Evolutionary conservation across 2,888 invertebrate species (phyloP), one percentile per base, ranked within the genome.

Genomic region (Apeira syringaria): DNA sequence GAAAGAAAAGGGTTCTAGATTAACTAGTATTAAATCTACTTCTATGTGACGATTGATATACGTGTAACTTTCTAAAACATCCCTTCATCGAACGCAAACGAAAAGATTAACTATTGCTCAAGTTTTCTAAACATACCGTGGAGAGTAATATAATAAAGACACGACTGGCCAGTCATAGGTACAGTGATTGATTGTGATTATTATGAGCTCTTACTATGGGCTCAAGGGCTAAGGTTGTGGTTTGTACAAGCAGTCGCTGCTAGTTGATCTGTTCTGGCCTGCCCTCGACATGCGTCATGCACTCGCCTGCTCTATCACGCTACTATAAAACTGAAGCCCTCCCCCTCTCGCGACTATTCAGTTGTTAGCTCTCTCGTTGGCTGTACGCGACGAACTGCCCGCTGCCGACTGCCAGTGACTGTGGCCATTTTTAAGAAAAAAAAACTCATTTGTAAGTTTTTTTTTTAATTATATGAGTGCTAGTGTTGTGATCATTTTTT

Each of bases 271-370:
- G 15, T 29, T 26, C 15, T 15, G 3, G 15, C 15, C 48, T 60
- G 71, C 59, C 61, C 43, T 64, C 59, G 62, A 48, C 53, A 61
- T 59, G 70, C 70, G 72, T 74, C 68, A 68, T 61, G 61, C 57
- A 50, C 51, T 47, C 59, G 33, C 41, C 47, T 40, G 41, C 36
- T 8, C 22, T 20, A 9, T 18, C 20, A 9, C 52, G 50, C 45
- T 34, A 26, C 42, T 74, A 80, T 80, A 80, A 68, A 80, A 68
- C 57, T 42, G 47, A 59, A 61, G 61, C 47, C 52, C 68, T 74
- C 80, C 74, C n/a, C 73, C 71, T 67, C 70, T 61, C 61, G 48
- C 53, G 61, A 59, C 63, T 75, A 80, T 68, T 74, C 72, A 47
- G 65, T 65, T 54, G 45, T 50, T 50, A 39, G 50, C 55, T 47